These are phyloP conservation scores for Azemiops feae DNA, from an alignment of 2,113 vertebrate genomes.

Conservation along the genomic window DNA sequence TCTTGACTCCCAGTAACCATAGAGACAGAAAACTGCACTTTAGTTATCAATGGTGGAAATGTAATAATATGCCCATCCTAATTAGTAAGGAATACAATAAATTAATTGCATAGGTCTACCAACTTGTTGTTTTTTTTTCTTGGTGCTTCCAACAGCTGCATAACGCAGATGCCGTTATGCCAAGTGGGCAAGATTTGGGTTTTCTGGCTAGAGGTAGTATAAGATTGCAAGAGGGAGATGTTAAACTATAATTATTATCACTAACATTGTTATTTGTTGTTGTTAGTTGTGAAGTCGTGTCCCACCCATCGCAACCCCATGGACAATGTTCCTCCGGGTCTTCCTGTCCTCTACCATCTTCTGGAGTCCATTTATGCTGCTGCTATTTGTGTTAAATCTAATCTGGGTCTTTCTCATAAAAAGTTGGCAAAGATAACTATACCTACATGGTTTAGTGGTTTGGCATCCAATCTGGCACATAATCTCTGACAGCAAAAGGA, in stretches of 20 bases:
- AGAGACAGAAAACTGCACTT: not conserved
- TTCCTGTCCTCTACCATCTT: too few species aligned
- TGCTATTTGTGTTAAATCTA: not conserved
- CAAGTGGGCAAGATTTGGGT: not conserved
- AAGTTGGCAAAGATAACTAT: not conserved
- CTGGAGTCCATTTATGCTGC: too few species aligned
- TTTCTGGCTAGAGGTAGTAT: not conserved
- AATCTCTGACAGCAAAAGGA: not conserved
- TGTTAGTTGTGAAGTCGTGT: too few species aligned
- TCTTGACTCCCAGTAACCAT: not conserved
- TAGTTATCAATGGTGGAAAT: not conserved
- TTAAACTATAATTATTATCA: not conserved
- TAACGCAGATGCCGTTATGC: not conserved
- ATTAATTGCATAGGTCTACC: not conserved
- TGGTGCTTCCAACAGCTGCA: not conserved
- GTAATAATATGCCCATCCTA: not conserved
- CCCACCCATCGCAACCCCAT: too few species aligned
- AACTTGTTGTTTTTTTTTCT: not conserved
- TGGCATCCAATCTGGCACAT: not conserved
- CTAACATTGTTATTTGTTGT: not conserved
- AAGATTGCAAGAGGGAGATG: not conserved
- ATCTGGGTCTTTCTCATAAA: not conserved
- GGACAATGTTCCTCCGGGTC: too few species aligned
- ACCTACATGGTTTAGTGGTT: not conserved
- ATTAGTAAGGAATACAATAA: not conserved